Conservation (phyloP, 2,797 vertebrate species). For the Nasua narica region DNA sequence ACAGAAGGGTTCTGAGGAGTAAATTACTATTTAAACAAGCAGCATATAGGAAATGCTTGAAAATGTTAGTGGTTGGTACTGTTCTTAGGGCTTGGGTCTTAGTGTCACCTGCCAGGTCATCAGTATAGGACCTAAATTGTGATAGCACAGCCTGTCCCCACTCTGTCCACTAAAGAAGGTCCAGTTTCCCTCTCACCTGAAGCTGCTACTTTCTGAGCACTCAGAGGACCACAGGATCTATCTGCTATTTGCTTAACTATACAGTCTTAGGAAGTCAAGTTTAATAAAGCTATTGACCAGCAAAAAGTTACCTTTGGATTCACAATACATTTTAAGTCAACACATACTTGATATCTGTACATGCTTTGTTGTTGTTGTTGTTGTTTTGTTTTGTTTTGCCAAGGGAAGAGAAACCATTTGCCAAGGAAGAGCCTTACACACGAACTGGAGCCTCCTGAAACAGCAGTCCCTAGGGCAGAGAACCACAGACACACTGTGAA, state of each 20-base stretch:
- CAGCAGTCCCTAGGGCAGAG: background rate
- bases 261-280: background rate
- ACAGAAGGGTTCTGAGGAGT: background rate
- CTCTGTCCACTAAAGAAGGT: background rate
- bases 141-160: background rate
- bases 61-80: background rate
- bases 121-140: background rate
- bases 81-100: background rate
- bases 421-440: background rate
- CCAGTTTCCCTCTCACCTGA: background rate
- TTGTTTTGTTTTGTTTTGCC: too few species aligned
- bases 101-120: background rate
- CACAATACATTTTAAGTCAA: background rate
- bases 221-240: background rate
- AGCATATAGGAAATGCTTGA: background rate
- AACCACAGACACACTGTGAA: background rate
- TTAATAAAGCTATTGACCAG: background rate
- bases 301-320: conserved; percentile 2
- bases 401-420: background rate
- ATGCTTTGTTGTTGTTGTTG: too few species aligned
- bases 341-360: background rate
- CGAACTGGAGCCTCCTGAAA: background rate
- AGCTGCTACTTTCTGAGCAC: background rate
- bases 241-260: background rate
- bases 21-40: background rate